Evolutionary conservation across 2,797 vertebrate genomes (phyloP).

Genomic region (Lepidocolaptes lacrymiger): DNA sequence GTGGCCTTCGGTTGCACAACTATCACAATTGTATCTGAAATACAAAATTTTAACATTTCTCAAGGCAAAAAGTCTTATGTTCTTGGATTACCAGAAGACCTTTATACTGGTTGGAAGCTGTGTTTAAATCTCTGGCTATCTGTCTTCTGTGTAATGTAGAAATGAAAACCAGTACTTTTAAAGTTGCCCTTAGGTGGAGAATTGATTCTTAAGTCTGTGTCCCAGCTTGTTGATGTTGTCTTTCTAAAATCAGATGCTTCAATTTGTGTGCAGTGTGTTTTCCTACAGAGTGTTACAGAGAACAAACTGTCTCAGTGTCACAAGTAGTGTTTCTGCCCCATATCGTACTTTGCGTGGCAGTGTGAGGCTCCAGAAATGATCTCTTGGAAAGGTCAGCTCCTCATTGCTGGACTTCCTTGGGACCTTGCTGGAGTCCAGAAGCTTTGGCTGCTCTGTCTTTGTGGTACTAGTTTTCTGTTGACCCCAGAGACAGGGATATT

Average conservation of each 20-base stretch:
- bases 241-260: neutral
- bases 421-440: neutral
- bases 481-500: neutral
- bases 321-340: neutral
- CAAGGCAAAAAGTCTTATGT: neutral
- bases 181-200: neutral
- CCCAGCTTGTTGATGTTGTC: neutral
- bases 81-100: neutral
- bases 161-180: neutral
- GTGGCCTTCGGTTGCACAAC: neutral
- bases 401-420: neutral
- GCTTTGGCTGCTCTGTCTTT: neutral
- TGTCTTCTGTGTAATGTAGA: neutral
- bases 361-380: fast-evolving
- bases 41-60: neutral
- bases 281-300: neutral
- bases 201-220: neutral
- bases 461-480: neutral
- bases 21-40: neutral
- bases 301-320: neutral
- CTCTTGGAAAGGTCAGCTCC: neutral
- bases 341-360: fast-evolving
- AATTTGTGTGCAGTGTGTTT: neutral
- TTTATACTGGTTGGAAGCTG: neutral
- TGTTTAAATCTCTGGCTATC: neutral